Evolutionary conservation across 2,888 invertebrate species (phyloP).

Genomic region (Neoscelio sp.): DNA sequence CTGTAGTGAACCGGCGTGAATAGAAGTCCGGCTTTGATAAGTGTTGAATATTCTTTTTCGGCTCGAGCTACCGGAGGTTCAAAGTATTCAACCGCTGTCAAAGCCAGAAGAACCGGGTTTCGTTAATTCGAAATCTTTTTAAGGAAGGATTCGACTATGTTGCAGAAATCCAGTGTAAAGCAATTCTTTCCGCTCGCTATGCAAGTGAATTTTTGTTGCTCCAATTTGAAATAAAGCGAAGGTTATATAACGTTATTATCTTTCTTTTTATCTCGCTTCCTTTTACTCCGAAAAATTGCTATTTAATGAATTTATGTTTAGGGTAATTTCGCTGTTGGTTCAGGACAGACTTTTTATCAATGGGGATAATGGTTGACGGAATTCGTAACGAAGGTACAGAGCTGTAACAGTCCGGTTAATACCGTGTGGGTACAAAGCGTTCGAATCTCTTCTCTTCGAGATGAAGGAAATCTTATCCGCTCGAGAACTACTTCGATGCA

Average conservation of each 20-base stretch:
- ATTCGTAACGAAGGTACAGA: constrained; percentile 44
- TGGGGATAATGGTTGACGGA: constrained; percentile 43
- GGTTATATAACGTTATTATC: constrained; percentile 32
- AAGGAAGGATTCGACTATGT: too few species aligned
- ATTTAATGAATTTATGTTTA: constrained; percentile 28
- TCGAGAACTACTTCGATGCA: constrained; percentile 31
- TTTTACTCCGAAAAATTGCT: constrained; percentile 37
- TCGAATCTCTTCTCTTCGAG: constrained; percentile 30
- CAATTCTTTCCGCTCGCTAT: not conserved
- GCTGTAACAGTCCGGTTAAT: constrained; percentile 41
- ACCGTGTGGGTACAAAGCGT: constrained; percentile 51
- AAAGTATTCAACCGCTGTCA: too few species aligned
- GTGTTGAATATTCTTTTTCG: too few species aligned
- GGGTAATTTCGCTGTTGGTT: constrained; percentile 33
- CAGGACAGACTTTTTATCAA: constrained; percentile 39
- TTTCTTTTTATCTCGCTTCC: constrained; percentile 26
- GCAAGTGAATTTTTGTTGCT: too few species aligned
- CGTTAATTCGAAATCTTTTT: too few species aligned
- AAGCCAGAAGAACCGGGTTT: too few species aligned
- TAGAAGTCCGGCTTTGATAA: too few species aligned
- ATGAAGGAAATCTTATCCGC: constrained; percentile 53
- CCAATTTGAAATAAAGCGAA: constrained; percentile 8
- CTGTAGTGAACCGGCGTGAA: too few species aligned
- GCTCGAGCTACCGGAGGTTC: too few species aligned
- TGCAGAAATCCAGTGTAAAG: too few species aligned